Evolutionary conservation across 2,888 invertebrate genomes (phyloP), one percentile per base, ranked within the genome.

Genomic region (Thecocarcelia acutangulata): DNA sequence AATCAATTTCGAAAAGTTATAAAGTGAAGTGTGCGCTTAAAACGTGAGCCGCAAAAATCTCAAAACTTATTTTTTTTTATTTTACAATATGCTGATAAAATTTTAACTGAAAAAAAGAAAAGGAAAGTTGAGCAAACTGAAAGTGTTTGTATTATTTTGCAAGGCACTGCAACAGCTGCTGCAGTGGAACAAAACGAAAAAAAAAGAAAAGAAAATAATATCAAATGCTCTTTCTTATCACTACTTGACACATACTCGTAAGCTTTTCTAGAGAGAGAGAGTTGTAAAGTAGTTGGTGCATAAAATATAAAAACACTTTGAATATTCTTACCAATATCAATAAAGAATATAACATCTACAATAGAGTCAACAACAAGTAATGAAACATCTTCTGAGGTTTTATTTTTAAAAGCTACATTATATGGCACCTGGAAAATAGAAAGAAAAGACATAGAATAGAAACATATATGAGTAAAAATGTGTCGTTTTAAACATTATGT

Each of bases 371-470:
- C 97, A 90, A 97, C 97, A 88, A 98, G 94, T 87, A 97, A 93
- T 87, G 97, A 97, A 85, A 97, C 97, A 92, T 97, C 97, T 92
- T 97, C 97, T 91, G 97, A 97, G 86, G 98, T 98, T 93, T 99
- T 99, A 93, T 98, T 98, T 93, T 98, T 98, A 94, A 99, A 99
- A 91, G 99, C 98, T 90, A 99, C 98, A 92, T 99, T 99, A 93
- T 98, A 99, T 86, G 99, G 99, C 90, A 99, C 98, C 97, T 91
- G 84, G 0, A 85, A 94, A 15, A 42, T 56, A 58, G 17, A 21
- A 56, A 17, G 17, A 50, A 28, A 24, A 19, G 4, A 11, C n/a
- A 37, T n/a, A 15, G n/a, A 50, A 59, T 50, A 59, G 24, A 76
- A 28, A 40, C 28, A 28, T 4, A 28, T 33, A 8, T 33, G 33